These are phyloP conservation scores for Penaeus monodon DNA, from an alignment of 2,888 invertebrate genomes.

Conservation along the genomic window DNA sequence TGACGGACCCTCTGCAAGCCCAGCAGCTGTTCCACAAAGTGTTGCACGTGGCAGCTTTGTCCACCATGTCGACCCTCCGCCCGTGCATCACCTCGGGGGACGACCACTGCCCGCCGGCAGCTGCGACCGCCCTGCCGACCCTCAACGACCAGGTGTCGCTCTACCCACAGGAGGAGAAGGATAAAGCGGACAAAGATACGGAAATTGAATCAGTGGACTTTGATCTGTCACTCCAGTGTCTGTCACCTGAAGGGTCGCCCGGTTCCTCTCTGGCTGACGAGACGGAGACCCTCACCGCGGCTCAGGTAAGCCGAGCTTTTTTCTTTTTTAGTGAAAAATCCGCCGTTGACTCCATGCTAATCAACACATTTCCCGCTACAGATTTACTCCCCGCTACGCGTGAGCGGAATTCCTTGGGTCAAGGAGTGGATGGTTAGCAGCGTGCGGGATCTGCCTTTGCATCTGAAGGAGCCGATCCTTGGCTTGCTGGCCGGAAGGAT, in stretches of 20 bases:
- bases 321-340: too few relatives aligned
- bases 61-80: constrained; percentile 9
- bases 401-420: constrained; percentile 43
- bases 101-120: constrained; percentile 38
- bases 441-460: constrained; percentile 36
- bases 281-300: constrained; percentile 21
- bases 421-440: constrained; percentile 35
- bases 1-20: constrained; percentile 31
- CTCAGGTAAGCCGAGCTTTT: constrained; percentile 23
- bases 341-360: not conserved
- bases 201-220: constrained; percentile 29
- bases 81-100: not conserved
- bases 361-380: not conserved
- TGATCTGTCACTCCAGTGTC: constrained; percentile 35
- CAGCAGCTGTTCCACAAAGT: constrained; percentile 43
- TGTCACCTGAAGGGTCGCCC: constrained; percentile 31
- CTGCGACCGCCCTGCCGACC: not conserved
- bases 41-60: constrained; percentile 31
- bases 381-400: constrained; percentile 42
- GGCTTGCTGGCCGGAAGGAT: constrained; percentile 34
- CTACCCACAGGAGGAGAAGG: constrained; percentile 4
- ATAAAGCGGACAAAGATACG: not conserved
- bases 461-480: constrained; percentile 34
- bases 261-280: constrained; percentile 20
- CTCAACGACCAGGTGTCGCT: constrained; percentile 14